Base-by-base conservation (phyloP, 2,113 vertebrate genomes). In the Chelonoidis abingdonii region DNA sequence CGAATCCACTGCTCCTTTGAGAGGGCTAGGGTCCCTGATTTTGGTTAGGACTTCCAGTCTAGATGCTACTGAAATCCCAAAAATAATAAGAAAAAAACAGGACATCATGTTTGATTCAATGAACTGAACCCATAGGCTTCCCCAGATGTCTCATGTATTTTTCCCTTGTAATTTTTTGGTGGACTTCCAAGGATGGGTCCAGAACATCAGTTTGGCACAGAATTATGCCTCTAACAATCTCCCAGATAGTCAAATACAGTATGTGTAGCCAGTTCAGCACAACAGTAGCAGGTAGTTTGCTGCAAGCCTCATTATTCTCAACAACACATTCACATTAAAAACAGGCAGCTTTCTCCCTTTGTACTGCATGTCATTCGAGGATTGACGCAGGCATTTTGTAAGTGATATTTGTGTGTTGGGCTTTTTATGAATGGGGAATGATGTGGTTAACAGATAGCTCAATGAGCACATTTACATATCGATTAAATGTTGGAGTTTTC, bases 401-500 rank as follows among this genome's bases (percentile, higher is more conserved):
- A 78, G 89, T 75, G 27, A 29, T 47, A 38, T 38, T 38, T 85
- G 76, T 93, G 90, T 88, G 85, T 83, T 93, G 69, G 86, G 21
- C 31, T 88, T 96, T 94, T 94, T 95, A 87, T 90, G 31, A 0
- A 4, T 93, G 94, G 65, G 89, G 89, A 94, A 78, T 44, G 90
- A 83, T n/a, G 78, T 49, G 10, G 22, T 25, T 88, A 95, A 94
- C 38, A 89, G 80, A 83, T 92, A 53, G 1, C 2, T 87, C 76
- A 89, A 9, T 80, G 59, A 91, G 65, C 9, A 31, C 7, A 86
- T 80, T 41, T 41, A 72, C 24, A 50, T 94, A 93, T 65, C 75
- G 84, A 94, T 80, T 89, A 96, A 85, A 87, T 35, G 35, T 96
- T 13, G 57, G 2, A 93, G 93, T 84, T 97, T 94, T 35, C n/a